Base-by-base conservation (phyloP, 2,888 invertebrate genomes). In the Leptothorax acervorum region DNA sequence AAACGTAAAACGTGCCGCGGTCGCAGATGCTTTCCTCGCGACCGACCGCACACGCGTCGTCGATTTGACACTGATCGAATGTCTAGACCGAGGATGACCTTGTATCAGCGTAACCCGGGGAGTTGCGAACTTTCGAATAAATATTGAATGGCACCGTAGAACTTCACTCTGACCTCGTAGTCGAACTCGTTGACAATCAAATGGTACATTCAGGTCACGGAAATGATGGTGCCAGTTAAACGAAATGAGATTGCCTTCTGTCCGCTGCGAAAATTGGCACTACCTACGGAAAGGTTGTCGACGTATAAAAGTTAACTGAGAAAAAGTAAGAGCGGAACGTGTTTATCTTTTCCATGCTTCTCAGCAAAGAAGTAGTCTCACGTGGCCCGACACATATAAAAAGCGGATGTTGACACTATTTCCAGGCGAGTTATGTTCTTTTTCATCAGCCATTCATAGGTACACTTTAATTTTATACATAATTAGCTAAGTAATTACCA, bases 221-320 rank as follows among this genome's bases (percentile, higher is more conserved):
- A 81, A 73, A 73, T 81, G 39, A 81, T 60, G 60, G 60, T 45
- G 60, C 39, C 73, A 60, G 79, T 81, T 81, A 81, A 73, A 51
- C 79, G 79, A 55, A 81, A 79, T 79, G 79, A 68, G 70, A 81
- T 81, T 81, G 74, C 42, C 57, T 45, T 57, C 35, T 39, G 45
- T 12, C 73, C 28, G 39, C 23, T n/a, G 73, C 73, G 39, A 81
- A 81, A 81, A 81, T 81, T 73, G 79, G 55, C 70, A n/a, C 70
- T 78, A 31, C 78, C 78, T n/a, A n/a, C n/a, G 18, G 48, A 60
- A 45, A 73, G 57, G 35, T 60, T 48, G 73, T 60, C 35, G 48
- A 73, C 28, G 23, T 73, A 39, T 18, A 23, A 81, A 60, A 28
- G 73, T 71, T 71, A 71, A 71, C 18, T 42, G 57, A 60, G 57